Evolutionary conservation across 2,797 vertebrate genomes (phyloP).

Genomic region (Smutsia temminckii): DNA sequence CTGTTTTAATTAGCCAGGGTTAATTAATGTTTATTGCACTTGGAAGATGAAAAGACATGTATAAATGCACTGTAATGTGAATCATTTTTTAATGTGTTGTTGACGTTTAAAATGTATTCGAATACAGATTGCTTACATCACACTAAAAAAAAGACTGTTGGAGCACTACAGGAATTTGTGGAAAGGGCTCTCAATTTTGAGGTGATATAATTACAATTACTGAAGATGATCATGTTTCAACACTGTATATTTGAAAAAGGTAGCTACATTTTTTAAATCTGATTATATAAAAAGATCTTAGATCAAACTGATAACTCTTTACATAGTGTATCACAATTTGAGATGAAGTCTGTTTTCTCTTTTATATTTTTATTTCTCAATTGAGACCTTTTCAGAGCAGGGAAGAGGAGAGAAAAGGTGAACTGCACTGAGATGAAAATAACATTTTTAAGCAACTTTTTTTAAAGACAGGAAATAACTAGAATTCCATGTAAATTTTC

Average conservation of each 20-base stretch:
- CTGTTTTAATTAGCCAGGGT: constrained; percentile 71
- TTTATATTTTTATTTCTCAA: neutral
- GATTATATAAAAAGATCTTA: neutral
- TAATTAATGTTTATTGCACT: constrained; percentile 77
- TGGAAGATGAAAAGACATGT: constrained; percentile 65
- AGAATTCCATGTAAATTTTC: neutral
- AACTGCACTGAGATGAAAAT: neutral
- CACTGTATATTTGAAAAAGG: neutral
- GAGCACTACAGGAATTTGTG: neutral
- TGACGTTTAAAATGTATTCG: constrained; percentile 9
- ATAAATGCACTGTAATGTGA: constrained; percentile 37
- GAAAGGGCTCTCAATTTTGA: neutral
- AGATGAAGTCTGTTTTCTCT: neutral
- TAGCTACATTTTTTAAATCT: neutral
- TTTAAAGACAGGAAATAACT: neutral
- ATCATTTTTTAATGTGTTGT: constrained; percentile 65
- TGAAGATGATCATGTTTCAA: neutral
- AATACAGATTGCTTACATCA: neutral
- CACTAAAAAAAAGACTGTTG: neutral
- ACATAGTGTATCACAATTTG: neutral
- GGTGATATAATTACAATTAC: neutral
- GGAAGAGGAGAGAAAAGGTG: neutral
- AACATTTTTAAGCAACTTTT: constrained; percentile 11
- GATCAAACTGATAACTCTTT: neutral
- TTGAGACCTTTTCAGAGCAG: neutral